These are phyloP conservation scores for Machaerirhynchus nigripectus DNA, from an alignment of 2,113 vertebrate species.

Conservation along the genomic window DNA sequence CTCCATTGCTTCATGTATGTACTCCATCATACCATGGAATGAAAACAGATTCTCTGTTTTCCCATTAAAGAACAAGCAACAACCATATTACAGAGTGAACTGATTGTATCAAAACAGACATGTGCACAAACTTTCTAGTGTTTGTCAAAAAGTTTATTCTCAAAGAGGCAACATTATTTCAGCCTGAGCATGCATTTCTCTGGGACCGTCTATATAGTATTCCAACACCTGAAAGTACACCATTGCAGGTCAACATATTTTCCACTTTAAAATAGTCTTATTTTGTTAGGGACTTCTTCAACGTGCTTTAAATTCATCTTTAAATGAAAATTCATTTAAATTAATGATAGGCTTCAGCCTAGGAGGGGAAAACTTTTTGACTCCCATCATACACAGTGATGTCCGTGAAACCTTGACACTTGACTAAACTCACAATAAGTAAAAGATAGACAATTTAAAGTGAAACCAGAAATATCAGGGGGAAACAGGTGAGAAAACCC, in stretches of 20 bases:
- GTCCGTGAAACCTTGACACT: background rate
- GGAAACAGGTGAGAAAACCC: slow-evolving; percentile 23
- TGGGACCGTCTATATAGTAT: background rate
- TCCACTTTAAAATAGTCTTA: background rate
- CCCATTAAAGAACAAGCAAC: background rate
- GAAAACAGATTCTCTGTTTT: background rate
- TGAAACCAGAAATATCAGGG: slow-evolving; percentile 15
- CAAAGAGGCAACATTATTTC: slow-evolving; percentile 11
- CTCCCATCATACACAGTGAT: background rate
- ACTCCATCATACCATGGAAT: background rate
- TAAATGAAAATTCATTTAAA: background rate
- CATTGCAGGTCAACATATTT: background rate
- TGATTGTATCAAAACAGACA: slow-evolving; percentile 11
- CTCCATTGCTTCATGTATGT: background rate
- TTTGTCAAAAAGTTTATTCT: slow-evolving; percentile 62
- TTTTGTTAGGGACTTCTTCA: slow-evolving; percentile 3
- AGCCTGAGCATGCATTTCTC: background rate
- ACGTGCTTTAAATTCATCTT: background rate
- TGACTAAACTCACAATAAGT: background rate
- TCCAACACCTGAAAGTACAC: background rate
- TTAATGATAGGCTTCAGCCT: background rate
- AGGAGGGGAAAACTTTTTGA: background rate
- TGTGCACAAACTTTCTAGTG: background rate
- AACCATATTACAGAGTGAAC: background rate
- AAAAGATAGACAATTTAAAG: background rate